Percentiles rank a stretch among this genome's conserved stretches.
Evolutionary conservation across 2,113 vertebrate genomes (phyloP).

Genomic region (Syngnathus typhle): DNA sequence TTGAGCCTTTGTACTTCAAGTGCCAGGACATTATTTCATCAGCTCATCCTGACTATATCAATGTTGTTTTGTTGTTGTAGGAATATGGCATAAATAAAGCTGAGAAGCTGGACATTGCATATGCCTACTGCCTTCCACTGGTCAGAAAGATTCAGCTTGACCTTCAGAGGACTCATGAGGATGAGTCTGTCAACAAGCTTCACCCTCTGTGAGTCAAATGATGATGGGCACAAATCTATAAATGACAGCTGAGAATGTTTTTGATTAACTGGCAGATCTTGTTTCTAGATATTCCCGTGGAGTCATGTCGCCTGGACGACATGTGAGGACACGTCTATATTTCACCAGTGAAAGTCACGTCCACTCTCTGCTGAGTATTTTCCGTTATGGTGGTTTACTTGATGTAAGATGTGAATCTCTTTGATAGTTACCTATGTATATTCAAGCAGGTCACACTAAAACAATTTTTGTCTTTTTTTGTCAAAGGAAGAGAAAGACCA

Average conservation of each 20-base stretch:
- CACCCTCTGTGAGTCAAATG: conserved; percentile 80
- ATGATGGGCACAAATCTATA: neutral
- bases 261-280: neutral
- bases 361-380: conserved; percentile 93
- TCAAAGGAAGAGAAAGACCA: conserved; percentile 88
- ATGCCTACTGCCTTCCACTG: conserved; percentile 93
- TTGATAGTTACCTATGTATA: neutral
- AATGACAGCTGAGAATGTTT: neutral
- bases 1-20: neutral
- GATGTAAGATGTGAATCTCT: conserved; percentile 75
- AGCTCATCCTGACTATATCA: neutral
- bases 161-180: conserved; percentile 95
- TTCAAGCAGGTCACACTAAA: neutral
- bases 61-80: conserved; percentile 54
- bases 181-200: conserved; percentile 97
- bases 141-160: conserved; percentile 93
- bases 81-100: conserved; percentile 91
- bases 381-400: conserved; percentile 91
- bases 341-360: conserved; percentile 98
- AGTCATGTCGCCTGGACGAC: conserved; percentile 92
- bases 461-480: conserved; percentile 7
- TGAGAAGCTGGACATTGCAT: conserved; percentile 94
- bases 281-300: conserved; percentile 87
- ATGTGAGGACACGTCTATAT: conserved; percentile 90
- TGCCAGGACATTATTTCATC: too few relatives aligned